A percentile compares a stretch with the other conserved stretches of the same genome.
phyloP scores from a whole-genome alignment of 35 echinoderm and acorn worm genomes.

The Hemicentrotus pulcherrimus region DNA sequence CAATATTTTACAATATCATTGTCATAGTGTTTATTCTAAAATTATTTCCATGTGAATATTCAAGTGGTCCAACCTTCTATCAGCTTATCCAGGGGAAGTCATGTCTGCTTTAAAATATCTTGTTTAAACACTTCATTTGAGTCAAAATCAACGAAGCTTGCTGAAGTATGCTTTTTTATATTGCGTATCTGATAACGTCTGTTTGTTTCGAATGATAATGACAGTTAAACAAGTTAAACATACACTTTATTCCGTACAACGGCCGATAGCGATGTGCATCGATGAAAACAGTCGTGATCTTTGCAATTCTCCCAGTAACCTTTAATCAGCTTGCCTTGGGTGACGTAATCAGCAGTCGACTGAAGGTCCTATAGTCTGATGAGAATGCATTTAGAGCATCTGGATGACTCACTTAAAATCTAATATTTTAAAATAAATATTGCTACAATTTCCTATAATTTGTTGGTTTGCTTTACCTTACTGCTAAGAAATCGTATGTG shows the following conservation, averaged over 20 bases:
- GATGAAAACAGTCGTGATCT: background rate
- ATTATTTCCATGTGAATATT: background rate
- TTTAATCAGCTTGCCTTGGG: background rate
- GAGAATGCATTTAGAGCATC: background rate
- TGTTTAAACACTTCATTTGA: background rate
- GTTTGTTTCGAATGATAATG: conserved; percentile 1
- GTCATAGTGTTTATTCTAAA: background rate
- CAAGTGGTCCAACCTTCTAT: background rate
- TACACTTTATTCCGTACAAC: background rate
- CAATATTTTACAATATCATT: background rate
- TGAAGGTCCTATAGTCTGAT: background rate
- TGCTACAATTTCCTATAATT: too few species aligned
- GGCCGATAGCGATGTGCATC: background rate
- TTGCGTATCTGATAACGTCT: background rate
- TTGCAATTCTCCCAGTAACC: background rate
- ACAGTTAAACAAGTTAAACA: background rate
- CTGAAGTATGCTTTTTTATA: background rate
- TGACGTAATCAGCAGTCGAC: background rate
- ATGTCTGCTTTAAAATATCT: background rate
- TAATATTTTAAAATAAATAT: too few species aligned
- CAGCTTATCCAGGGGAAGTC: background rate
- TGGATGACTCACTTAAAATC: background rate
- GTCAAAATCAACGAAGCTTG: background rate
- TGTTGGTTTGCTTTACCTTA: too few species aligned
- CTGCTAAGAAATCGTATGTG: too few species aligned